Evolutionary conservation across 2,797 vertebrate genomes (phyloP).

Genomic region (Fundulus diaphanus): DNA sequence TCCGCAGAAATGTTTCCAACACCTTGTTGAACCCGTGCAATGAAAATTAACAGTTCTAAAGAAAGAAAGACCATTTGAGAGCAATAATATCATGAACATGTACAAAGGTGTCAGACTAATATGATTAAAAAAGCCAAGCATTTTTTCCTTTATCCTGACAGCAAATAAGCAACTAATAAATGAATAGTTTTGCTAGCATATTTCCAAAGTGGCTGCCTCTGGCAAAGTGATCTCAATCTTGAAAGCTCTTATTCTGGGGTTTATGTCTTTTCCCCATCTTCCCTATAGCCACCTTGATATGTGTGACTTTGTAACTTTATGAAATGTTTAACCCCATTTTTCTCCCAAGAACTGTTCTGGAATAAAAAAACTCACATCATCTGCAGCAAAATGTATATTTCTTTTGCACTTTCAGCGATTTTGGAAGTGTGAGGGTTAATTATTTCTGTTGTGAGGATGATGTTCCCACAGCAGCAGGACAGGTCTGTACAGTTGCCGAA

Average conservation of each 20-base stretch:
- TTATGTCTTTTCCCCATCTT: not conserved
- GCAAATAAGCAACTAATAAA: not conserved
- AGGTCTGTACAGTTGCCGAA: not conserved
- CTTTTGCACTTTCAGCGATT: not conserved
- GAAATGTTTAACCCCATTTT: not conserved
- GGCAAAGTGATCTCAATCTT: not conserved
- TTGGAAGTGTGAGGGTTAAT: not conserved
- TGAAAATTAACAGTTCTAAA: not conserved
- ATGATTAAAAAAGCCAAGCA: not conserved
- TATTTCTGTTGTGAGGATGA: no score
- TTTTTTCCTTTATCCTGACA: not conserved
- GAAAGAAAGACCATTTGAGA: not conserved
- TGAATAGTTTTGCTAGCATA: not conserved
- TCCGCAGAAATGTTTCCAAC: no score
- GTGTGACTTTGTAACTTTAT: not conserved
- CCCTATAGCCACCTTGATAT: not conserved
- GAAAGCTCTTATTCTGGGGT: not conserved
- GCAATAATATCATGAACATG: no score
- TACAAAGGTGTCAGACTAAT: no score
- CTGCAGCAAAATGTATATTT: not conserved
- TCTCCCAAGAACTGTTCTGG: not conserved
- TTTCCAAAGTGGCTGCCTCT: not conserved
- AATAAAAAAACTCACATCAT: not conserved
- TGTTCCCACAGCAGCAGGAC: not conserved
- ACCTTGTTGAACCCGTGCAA: no score